Evolutionary conservation across 2,888 invertebrate genomes (phyloP).

Genomic region (Ectemnius continuus): DNA sequence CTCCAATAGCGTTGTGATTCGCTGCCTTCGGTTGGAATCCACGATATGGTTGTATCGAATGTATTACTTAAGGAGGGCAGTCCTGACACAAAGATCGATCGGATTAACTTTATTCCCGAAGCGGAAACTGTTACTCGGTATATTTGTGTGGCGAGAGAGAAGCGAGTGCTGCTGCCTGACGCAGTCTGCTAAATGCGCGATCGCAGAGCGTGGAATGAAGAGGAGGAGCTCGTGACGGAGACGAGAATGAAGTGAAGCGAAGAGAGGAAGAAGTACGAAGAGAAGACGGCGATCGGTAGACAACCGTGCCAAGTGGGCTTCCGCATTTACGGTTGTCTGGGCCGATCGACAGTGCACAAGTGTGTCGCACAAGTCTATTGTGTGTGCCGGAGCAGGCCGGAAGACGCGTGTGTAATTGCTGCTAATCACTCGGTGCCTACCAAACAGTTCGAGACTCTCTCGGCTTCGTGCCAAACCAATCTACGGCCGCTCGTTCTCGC

Average conservation of each 20-base stretch:
- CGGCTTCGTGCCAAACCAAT: constrained; percentile 58
- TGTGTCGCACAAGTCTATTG: background rate
- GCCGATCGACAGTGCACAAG: constrained; percentile 45
- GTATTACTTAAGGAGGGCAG: too few relatives aligned
- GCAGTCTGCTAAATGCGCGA: constrained; percentile 26
- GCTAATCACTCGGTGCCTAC: background rate
- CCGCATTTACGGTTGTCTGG: constrained; percentile 43
- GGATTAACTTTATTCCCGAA: too few relatives aligned
- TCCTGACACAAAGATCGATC: too few relatives aligned
- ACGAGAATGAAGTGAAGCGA: constrained; percentile 1
- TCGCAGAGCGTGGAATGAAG: constrained; percentile 34
- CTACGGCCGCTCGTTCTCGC: constrained; percentile 53
- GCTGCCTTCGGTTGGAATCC: background rate
- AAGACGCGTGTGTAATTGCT: background rate
- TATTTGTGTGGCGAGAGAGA: background rate
- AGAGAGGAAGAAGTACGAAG: background rate
- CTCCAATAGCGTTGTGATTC: background rate
- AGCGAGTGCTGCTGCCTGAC: background rate
- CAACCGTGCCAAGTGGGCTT: constrained; percentile 49
- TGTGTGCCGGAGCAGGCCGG: background rate
- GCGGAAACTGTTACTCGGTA: too few relatives aligned
- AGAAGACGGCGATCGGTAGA: constrained; percentile 45
- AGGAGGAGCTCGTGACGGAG: constrained; percentile 2
- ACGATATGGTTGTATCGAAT: too few relatives aligned
- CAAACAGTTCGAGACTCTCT: constrained; percentile 36